Conservation (phyloP, 2,797 vertebrate genomes). For the Orestias chungarensis region DNA sequence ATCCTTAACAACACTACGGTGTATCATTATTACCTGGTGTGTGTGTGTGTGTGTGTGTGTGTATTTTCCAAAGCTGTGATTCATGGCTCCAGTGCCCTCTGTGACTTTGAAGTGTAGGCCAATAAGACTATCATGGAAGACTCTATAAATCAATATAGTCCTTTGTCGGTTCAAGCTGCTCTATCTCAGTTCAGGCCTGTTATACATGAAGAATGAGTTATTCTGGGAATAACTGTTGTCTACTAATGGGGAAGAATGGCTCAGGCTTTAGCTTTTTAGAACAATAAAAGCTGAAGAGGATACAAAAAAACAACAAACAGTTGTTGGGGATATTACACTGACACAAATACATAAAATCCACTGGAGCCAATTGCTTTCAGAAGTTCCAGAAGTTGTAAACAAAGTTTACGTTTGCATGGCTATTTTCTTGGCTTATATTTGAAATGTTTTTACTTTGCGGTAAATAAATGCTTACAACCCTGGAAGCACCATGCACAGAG, state of each 20-base stretch:
- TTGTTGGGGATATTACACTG: not conserved
- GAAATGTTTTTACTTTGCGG: too few species aligned
- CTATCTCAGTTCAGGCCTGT: constrained; percentile 68
- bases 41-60: constrained; percentile 13
- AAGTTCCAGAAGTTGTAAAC: not conserved
- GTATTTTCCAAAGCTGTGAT: constrained; percentile 48
- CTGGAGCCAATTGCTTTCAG: not conserved
- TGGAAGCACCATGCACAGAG: not conserved
- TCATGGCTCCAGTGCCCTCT: constrained; percentile 63
- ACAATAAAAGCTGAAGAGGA: not conserved
- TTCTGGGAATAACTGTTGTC: not conserved
- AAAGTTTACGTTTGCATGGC: not conserved
- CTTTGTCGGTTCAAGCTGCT: constrained; percentile 75
- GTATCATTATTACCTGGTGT: constrained; percentile 59
- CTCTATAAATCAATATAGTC: constrained; percentile 77
- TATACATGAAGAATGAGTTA: constrained; percentile 74
- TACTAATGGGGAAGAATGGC: not conserved
- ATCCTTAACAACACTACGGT: constrained; percentile 52
- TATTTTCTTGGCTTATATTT: not conserved
- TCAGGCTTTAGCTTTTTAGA: not conserved
- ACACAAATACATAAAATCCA: not conserved
- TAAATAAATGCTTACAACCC: too few species aligned
- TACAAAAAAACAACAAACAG: not conserved
- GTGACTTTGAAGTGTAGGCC: constrained; percentile 69
- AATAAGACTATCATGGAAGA: constrained; percentile 75